These are phyloP conservation scores for Noctua fimbriata DNA, from an alignment of 2,888 invertebrate species.

Conservation along the genomic window DNA sequence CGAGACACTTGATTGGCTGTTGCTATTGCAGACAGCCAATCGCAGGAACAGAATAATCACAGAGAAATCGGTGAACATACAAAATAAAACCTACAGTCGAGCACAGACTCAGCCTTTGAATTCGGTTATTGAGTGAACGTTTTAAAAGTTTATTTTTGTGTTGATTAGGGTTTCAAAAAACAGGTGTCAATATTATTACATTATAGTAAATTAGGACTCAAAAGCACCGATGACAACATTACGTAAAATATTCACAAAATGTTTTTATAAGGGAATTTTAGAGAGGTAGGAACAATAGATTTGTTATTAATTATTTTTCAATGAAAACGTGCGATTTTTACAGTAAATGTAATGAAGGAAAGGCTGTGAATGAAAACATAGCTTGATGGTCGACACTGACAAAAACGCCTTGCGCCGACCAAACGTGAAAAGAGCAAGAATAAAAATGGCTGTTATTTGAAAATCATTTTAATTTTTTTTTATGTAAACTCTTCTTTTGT, in stretches of 20 bases:
- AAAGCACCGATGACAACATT: conserved; percentile 61
- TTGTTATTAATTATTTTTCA: not conserved
- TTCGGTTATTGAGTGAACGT: not conserved
- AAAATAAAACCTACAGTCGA: not conserved
- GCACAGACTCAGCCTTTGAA: not conserved
- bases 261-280: conserved; percentile 24
- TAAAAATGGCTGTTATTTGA: not conserved
- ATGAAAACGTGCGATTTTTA: not conserved
- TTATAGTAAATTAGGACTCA: conserved; percentile 63
- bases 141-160: not conserved
- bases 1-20: not conserved
- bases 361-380: not conserved
- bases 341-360: not conserved
- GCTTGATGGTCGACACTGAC: not conserved
- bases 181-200: not conserved
- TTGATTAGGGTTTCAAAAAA: conserved; percentile 11
- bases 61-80: not conserved
- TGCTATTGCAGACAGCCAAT: not conserved
- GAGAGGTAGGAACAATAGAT: not conserved
- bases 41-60: not conserved
- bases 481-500: not conserved
- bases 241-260: conserved; percentile 35
- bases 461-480: not conserved
- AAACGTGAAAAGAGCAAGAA: not conserved
- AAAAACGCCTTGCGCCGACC: not conserved